Conservation (phyloP, 2,888 invertebrate genomes). For the Tetramorium bicarinatum region DNA sequence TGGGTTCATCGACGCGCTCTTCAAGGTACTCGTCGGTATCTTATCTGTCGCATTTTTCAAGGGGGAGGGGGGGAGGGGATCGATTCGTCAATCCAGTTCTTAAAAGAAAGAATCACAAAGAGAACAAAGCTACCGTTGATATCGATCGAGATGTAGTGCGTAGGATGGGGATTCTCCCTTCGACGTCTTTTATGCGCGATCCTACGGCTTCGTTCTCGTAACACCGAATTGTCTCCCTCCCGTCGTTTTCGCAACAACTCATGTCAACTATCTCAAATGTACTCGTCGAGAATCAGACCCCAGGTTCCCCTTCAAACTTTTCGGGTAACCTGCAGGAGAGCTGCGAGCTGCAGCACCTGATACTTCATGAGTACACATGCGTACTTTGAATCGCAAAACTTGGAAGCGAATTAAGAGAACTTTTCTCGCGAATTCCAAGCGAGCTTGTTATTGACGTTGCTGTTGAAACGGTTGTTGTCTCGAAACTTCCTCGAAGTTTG, state of each 20-base stretch:
- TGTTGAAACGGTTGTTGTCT: constrained; percentile 34
- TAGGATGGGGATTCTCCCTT: constrained; percentile 71
- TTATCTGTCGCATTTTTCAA: constrained; percentile 5
- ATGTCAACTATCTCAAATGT: constrained; percentile 1
- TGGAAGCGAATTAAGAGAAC: constrained; percentile 25
- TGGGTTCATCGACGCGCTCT: neutral
- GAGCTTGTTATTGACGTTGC: constrained; percentile 36
- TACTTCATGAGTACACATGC: neutral
- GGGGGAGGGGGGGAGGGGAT: neutral
- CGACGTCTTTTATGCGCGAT: constrained; percentile 66
- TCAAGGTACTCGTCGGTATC: neutral
- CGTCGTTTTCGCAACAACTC: neutral
- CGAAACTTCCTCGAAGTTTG: constrained; percentile 23
- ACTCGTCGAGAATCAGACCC: constrained; percentile 7
- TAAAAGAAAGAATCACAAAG: constrained; percentile 33
- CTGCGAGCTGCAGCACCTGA: neutral
- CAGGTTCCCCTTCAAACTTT: neutral
- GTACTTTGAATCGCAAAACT: constrained; percentile 16
- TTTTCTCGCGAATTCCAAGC: constrained; percentile 10
- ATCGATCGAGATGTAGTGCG: constrained; percentile 77
- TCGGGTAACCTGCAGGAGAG: neutral
- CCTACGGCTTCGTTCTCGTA: constrained; percentile 76
- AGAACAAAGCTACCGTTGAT: constrained; percentile 66
- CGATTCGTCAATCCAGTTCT: constrained; percentile 4
- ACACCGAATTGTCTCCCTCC: constrained; percentile 37